Base-by-base conservation (phyloP, 2,113 vertebrate species). In the Sarotherodon lohbergeri region DNA sequence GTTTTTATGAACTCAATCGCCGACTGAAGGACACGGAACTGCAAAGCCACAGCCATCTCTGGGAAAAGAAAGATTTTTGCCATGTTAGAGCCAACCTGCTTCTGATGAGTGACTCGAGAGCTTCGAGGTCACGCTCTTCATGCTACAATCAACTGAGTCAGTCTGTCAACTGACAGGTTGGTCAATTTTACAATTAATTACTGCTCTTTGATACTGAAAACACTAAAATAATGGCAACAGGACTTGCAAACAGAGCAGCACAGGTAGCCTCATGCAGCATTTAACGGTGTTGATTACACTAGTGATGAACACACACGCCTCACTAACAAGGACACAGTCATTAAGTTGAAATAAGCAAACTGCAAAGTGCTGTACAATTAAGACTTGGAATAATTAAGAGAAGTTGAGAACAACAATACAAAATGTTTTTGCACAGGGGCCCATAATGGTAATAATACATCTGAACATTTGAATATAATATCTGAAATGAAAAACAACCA, bases 1-100 rank as follows among this genome's bases (percentile, higher is more conserved):
- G 97, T 98, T 94, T 97, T 98, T 91, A 99, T 99, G 90, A 98
- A 98, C 87, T 99, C 97, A 39, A 99, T 96, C 8, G 98, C 98
- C 27, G 98, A 97, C 85, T 99, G 98, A 81, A 99, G 97, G 91
- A 99, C 97, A 22, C 96, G 97, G 80, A 98, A 97, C 94, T 99
- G 98, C 71, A 99, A 94, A 41, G 97, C 97, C 89, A 97, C 93
- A 17, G 98, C 98, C 97, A 99, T 98, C 93, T 97, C 99, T 99
- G 88, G 13, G 54, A 16, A 34, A 68, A 57, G 9, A 46, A 4
- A 59, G 4, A 46, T 79, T 17, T 6, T 24, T 43, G 13, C 34
- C 19, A 43, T 29, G 54, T 82, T 63, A 81, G 32, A 81, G 16
- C 27, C 22, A 17, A 57, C 4, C 7, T 16, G 10, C 46, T 78